Evolutionary conservation across 1,140 invertebrate species (phyloP), one percentile per base, ranked within the genome.

Genomic region (Halictus rubicundus): DNA sequence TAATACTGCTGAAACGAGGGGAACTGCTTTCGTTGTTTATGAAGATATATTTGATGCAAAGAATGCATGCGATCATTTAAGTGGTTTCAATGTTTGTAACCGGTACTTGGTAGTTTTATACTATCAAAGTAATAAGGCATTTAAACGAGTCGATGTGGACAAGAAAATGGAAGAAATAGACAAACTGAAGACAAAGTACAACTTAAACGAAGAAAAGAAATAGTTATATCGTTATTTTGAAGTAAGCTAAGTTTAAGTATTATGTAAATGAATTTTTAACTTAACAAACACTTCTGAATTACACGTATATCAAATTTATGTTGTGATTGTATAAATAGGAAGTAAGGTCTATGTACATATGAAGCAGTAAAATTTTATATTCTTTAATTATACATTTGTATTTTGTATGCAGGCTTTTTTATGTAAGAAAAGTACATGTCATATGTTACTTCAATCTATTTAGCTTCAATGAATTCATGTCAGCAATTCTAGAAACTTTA

Each of bases 41-140:
- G 99, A 99, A 94, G 99, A 99, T 91, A 99, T 99, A 88, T 99
- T 99, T 94, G 99, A 99, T 95, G 99, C 99, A 0, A 99, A 99
- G 93, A 99, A 99, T 95, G 99, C 99, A 14, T 99, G 99, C 94
- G 99, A 99, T 93, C 99, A 99, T 94, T 94, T 99, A 59, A 99
- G 98, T 78, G 99, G 99, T 39, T 99, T 99, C 91, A 99, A 99
- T 93, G 99, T 99, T 23, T 99, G 98, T 92, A 99, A 99, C 92
- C 94, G 99, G 87, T 99, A 99, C 92, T 94, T 99, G 52, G 98
- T 99, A 23, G 99, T 99, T 0, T 94, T 99, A 0, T 99, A 99
- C 92, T 99, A 99, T 93, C 96, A 97, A 93, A 96, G 97, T 57
- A 98, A 96, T 87, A 98, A 98, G 92, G 98, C 98, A 59, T 99